Base-by-base conservation (phyloP, 2,888 invertebrate species). In the Sepiola atlantica region DNA sequence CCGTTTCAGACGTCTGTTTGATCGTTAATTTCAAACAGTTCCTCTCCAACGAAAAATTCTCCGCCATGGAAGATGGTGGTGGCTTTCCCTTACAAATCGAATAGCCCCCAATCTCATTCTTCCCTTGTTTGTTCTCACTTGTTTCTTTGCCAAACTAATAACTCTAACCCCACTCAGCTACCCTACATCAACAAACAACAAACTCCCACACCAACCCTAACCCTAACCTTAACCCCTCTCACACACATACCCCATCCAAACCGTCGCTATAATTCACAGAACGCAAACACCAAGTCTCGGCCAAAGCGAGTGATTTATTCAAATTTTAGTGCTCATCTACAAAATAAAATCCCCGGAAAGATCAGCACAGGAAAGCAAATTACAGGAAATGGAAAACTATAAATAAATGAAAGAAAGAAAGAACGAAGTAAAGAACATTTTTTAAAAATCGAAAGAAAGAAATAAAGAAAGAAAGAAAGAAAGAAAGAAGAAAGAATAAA, bases 301-400 rank as follows among this genome's bases (percentile, higher is more conserved):
- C 77, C 77, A 77, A 77, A 77, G 32, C 32, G 77, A 77, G 77
- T 77, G 77, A 77, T 77, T 77, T 77, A 77, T 77, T 77, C 77
- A 77, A n/a, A n/a, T 77, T 77, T n/a, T 77, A 77, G n/a, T 77
- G 77, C 77, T 77, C 77, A n/a, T 77, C n/a, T 77, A 77, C 77
- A 77, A 77, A 77, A 77, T 77, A 77, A 12, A 16, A 77, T 77
- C 28, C 28, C 28, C 61, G 0, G 77, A 32, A 32, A 77, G 77
- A 77, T 77, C n/a, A 77, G 16, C 77, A 77, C n/a, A n/a, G 77
- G 32, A 77, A 77, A 77, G 32, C 77, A 77, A 77, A 77, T 32
- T 16, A 77, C 1, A 14, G n/a, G 18, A 77, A 77, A 77, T 77
- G 61, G 61, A 61, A 32, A 1, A 45, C 45, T 45, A 45, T 45